Evolutionary conservation across 2,888 invertebrate species (phyloP), one percentile per base, ranked within the genome.

Genomic region (Dryomyza anilis): DNA sequence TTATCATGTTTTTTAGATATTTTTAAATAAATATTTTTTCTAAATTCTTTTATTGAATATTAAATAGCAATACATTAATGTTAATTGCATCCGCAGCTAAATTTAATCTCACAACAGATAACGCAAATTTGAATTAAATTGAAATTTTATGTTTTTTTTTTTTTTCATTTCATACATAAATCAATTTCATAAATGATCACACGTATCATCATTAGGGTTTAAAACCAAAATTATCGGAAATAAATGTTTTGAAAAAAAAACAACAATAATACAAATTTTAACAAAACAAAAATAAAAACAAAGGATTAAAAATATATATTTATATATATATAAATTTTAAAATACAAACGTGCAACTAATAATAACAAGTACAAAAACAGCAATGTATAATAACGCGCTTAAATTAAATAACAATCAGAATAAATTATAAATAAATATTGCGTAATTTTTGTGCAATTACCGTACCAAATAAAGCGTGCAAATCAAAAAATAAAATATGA

Each of bases 351-450:
- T 14, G 53, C 27, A 23, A 61, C 36, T 59, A 52, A 53, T 53
- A 55, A 19, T 53, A 52, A 33, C 23, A 48, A 60, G 19, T 48
- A 23, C 14, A 8, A 60, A n/a, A n/a, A n/a, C n/a, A n/a, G n/a
- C n/a, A n/a, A n/a, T n/a, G n/a, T n/a, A 60, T 60, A 48, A 60
- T 60, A n/a, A n/a, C 23, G 29, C 43, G 43, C 61, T 53, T 19
- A 61, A 61, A 61, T 61, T 53, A 61, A 61, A 61, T 43, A 61
- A 61, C 61, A 61, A 61, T 61, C 61, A 61, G 52, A 61, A 61
- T 61, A 61, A 53, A 61, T 61, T 61, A 61, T 61, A 53, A 53
- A 43, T 61, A 61, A 61, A 53, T 61, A 61, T 61, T 61, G 52
- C 45, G 39, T 53, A 61, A 52, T 53, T 52, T 52, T 29, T 53